Evolutionary conservation across 2,113 vertebrate species (phyloP).

Genomic region (Aepyceros melampus): DNA sequence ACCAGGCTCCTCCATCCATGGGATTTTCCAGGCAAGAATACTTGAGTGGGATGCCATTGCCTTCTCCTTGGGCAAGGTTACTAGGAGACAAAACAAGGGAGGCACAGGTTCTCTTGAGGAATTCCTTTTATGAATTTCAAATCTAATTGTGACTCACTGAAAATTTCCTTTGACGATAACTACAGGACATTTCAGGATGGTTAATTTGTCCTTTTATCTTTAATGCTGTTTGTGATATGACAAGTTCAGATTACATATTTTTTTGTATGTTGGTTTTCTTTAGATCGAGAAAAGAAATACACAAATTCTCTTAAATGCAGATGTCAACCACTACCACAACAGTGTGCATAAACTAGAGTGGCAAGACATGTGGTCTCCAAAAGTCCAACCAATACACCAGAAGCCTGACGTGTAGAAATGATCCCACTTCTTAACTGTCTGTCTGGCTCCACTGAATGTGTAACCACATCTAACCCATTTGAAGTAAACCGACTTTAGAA

Average conservation of each 20-base stretch:
- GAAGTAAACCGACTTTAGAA: neutral
- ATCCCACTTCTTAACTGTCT: neutral
- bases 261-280: constrained; percentile 10
- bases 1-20: too few relatives aligned
- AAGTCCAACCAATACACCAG: neutral
- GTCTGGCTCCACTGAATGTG: neutral
- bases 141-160: constrained; percentile 16
- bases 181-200: neutral
- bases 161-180: neutral
- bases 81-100: neutral
- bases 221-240: neutral
- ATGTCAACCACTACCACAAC: neutral
- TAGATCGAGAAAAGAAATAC: neutral
- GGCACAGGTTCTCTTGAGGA: neutral
- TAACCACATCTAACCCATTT: neutral
- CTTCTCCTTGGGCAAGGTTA: neutral
- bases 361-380: neutral
- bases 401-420: neutral
- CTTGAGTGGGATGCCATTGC: too few relatives aligned
- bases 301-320: neutral
- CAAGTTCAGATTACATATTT: neutral
- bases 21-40: too few relatives aligned
- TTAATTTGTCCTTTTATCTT: neutral
- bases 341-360: neutral
- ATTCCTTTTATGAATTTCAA: constrained; percentile 32